Evolutionary conservation across 2,113 vertebrate species (phyloP), one percentile per base, ranked within the genome.

Genomic region (Ivindomyrus marchei): DNA sequence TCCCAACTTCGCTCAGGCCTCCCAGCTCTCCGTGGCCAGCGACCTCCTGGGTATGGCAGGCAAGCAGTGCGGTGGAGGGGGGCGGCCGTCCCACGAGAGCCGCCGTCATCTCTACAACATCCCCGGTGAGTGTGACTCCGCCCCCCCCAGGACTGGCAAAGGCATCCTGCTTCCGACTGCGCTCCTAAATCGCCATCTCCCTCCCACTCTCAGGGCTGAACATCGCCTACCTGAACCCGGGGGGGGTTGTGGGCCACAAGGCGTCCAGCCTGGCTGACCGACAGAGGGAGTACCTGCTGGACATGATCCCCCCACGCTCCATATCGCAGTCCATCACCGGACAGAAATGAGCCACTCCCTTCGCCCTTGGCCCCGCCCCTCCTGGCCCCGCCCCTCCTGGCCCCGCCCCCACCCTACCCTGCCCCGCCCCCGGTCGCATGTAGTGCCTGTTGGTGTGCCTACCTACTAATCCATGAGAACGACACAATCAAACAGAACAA

Each of bases 221-320:
- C 94, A 99, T 99, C 89, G 97, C 98, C 0, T 99, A 99, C 95
- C 96, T 99, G 96, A 99, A 97, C 91, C 97, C 97, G 3, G 96
- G 94, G 21, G 97, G 97, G 7, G 97, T 99, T 1, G 97, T 97
- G 58, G 97, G 97, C 91, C 98, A 99, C 93, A 99, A 99, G 95
- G 96, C 96, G 24, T 97, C 98, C 91, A 98, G 97, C 92, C 92
- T 98, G 95, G 98, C 98, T 1, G 98, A 99, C 94, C 97, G 98
- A 91, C 98, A 99, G 96, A 97, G 98, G 92, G 98, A 99, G 92
- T 99, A 99, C 92, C 97, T 99, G 93, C 95, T 99, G 96, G 98
- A 99, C 96, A 99, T 99, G 98, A 99, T 99, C 93, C 98, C 98
- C 0, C 98, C 98, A 8, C 97, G 98, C 92, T 98, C 98, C 95